A percentile compares a stretch with the other conserved stretches of the same genome.
Evolutionary conservation across 2,797 vertebrate genomes (phyloP).

Genomic region (Lithobates pipiens): DNA sequence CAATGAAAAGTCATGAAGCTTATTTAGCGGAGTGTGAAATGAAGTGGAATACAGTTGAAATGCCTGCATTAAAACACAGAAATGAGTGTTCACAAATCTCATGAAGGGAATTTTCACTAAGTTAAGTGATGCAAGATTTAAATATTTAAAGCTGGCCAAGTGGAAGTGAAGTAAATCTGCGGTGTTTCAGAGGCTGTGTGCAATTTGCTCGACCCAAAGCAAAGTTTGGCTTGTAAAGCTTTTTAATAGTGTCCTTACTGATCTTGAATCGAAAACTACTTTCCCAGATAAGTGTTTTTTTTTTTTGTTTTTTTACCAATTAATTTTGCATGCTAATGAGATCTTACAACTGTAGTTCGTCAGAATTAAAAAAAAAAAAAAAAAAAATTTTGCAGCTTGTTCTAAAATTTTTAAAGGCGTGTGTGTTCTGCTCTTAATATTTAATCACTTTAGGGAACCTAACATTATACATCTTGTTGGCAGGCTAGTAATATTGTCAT

Average conservation of each 20-base stretch:
- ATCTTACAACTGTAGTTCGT: not conserved
- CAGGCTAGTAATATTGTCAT: too few species aligned
- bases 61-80: too few species aligned
- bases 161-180: not conserved
- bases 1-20: not conserved
- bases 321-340: constrained; percentile 20
- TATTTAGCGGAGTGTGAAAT: not conserved
- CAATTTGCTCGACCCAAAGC: too few species aligned
- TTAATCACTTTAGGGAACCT: too few species aligned
- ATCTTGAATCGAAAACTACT: constrained; percentile 39
- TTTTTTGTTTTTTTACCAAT: not conserved
- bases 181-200: too few species aligned
- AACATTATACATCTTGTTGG: too few species aligned
- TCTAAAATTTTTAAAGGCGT: not conserved
- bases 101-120: not conserved
- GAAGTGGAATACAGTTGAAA: not conserved
- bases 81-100: too few species aligned
- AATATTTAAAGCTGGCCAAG: too few species aligned
- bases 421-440: not conserved
- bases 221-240: not conserved
- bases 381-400: too few species aligned
- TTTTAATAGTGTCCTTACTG: constrained; percentile 19
- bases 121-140: not conserved
- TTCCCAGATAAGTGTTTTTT: constrained; percentile 50
- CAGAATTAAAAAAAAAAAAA: too few species aligned